These are phyloP conservation scores for Hetaerina americana DNA, from an alignment of 1,140 invertebrate species.

Conservation along the genomic window DNA sequence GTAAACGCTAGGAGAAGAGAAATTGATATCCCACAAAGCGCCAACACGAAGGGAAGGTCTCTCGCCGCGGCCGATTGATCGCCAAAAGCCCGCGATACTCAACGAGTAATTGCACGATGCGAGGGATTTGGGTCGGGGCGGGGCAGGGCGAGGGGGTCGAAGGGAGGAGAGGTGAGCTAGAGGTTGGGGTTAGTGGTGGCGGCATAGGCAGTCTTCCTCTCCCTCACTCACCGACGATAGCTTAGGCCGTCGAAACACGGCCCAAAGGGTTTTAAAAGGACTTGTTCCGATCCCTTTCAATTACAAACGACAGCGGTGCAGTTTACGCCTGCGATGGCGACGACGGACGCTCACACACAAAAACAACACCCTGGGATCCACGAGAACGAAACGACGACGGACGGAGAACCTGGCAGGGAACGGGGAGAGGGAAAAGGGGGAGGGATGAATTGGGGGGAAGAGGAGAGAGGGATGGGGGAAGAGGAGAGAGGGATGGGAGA, in stretches of 20 bases:
- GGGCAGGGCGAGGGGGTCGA: too few species aligned
- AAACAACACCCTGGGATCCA: too few species aligned
- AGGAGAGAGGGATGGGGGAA: not conserved
- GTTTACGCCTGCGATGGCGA: conserved; percentile 14
- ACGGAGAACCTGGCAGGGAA: not conserved
- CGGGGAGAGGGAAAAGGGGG: not conserved
- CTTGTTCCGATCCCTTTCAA: not conserved
- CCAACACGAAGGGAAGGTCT: not conserved
- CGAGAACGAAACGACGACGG: too few species aligned
- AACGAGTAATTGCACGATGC: not conserved
- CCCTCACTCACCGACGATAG: too few species aligned
- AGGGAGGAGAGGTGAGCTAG: too few species aligned
- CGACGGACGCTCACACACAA: not conserved
- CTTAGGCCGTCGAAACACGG: not conserved
- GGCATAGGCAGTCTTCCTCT: too few species aligned
- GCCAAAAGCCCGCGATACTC: not conserved
- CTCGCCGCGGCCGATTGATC: not conserved
- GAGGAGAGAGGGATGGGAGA: not conserved
- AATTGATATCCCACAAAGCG: not conserved
- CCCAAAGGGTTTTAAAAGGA: not conserved
- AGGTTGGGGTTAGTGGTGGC: too few species aligned
- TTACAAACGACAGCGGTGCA: conserved; percentile 9
- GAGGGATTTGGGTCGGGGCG: not conserved
- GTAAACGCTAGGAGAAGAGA: not conserved
- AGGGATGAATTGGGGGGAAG: not conserved